Percentiles rank a stretch among this genome's conserved stretches.
phyloP scores from a whole-genome alignment of 2,888 invertebrate genomes.

The Dusona sp. region DNA sequence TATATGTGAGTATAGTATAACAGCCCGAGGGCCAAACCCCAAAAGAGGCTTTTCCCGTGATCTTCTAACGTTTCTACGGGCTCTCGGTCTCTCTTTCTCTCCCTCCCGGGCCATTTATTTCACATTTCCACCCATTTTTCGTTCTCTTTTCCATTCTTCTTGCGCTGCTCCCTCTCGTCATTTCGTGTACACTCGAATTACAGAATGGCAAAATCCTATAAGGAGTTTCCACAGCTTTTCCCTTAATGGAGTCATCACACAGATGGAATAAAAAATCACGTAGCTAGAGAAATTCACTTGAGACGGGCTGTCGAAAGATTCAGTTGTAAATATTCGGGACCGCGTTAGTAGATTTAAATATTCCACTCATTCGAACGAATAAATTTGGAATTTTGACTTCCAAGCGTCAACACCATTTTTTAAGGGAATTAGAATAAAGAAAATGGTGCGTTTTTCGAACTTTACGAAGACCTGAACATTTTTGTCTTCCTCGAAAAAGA shows the following conservation, averaged over 20 bases:
- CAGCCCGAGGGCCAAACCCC: constrained; percentile 65
- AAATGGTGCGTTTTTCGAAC: neutral
- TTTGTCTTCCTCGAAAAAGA: neutral
- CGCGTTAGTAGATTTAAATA: no score
- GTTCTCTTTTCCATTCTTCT: constrained; percentile 23
- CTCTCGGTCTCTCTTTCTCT: neutral
- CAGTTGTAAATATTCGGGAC: no score
- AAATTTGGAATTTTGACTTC: no score
- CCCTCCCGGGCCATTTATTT: constrained; percentile 42
- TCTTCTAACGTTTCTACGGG: constrained; percentile 47
- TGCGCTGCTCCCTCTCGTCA: constrained; percentile 1
- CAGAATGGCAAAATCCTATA: constrained; percentile 44
- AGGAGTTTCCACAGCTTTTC: constrained; percentile 18
- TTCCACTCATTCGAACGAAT: no score
- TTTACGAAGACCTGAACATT: neutral
- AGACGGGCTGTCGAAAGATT: neutral
- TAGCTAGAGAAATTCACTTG: neutral
- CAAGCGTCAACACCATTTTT: no score
- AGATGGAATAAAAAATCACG: constrained; percentile 16
- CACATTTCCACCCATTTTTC: constrained; percentile 41
- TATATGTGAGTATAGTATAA: constrained; percentile 31
- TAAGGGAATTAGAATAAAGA: neutral
- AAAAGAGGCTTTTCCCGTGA: constrained; percentile 70
- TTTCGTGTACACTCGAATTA: constrained; percentile 51
- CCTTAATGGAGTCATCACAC: neutral